Conservation (phyloP, 2,888 invertebrate genomes). For the Eupithecia tripunctaria region DNA sequence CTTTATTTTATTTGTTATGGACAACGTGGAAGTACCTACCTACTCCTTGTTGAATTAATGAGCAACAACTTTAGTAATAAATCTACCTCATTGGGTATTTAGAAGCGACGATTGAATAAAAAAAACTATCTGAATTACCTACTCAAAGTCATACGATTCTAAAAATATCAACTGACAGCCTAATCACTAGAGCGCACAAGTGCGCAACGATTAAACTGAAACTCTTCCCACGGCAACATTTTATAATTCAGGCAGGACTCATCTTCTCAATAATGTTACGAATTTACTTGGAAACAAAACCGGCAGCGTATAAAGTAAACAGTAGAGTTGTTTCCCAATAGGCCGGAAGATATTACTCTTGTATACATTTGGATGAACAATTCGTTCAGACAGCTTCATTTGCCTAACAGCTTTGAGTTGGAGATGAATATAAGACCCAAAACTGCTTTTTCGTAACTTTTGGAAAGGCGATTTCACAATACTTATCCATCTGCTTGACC, state of each 20-base stretch:
- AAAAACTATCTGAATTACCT: neutral
- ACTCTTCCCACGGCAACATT: conserved; percentile 7
- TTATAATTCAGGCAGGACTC: neutral
- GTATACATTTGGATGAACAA: conserved; percentile 44
- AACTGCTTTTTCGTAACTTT: conserved; percentile 4
- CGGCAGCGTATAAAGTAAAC: conserved; percentile 39
- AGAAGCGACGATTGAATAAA: neutral
- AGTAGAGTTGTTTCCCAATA: conserved; percentile 42
- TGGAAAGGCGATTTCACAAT: neutral
- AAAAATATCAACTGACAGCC: neutral
- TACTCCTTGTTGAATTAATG: neutral
- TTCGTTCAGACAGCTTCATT: conserved; percentile 33
- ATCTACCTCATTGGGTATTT: neutral
- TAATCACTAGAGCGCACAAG: neutral
- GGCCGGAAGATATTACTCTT: conserved; percentile 41
- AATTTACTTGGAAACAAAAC: conserved; percentile 47
- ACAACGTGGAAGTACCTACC: neutral
- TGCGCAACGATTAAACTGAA: conserved; percentile 1
- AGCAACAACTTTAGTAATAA: neutral
- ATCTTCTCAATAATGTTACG: conserved; percentile 33
- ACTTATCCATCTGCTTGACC: neutral
- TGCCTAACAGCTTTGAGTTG: conserved; percentile 9
- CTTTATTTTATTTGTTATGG: no score
- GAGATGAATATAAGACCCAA: neutral
- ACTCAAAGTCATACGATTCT: neutral